A percentile compares a stretch with the other conserved stretches of the same genome.
Conservation (phyloP, 2,888 invertebrate genomes). For the Dyspetes luteomarginatus region DNA sequence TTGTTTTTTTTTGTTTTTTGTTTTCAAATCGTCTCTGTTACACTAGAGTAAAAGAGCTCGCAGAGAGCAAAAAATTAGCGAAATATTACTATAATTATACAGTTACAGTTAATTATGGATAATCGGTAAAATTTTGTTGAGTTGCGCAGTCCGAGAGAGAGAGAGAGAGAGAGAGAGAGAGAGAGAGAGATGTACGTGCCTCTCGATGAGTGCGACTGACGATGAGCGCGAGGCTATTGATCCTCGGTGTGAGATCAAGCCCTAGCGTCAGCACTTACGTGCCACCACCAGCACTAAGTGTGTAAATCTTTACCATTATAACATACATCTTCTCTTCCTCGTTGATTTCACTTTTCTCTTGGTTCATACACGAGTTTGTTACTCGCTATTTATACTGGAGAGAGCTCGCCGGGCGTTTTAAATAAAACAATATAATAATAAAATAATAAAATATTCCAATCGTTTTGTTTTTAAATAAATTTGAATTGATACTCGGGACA, state of each 20-base stretch:
- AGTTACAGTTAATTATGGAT: slow-evolving; percentile 32
- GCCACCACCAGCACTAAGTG: slow-evolving; percentile 8
- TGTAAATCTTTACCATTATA: slow-evolving; percentile 38
- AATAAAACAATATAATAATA: background rate
- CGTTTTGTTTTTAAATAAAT: no score
- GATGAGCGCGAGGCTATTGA: slow-evolving; percentile 11
- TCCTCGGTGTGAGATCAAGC: slow-evolving; percentile 50
- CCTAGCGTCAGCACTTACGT: no score
- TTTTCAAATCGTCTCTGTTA: no score
- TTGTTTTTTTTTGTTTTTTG: no score
- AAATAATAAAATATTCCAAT: background rate
- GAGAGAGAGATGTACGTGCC: background rate
- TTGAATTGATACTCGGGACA: no score
- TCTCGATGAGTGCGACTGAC: background rate
- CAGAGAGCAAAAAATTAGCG: no score
- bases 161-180: background rate
- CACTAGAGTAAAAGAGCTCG: no score
- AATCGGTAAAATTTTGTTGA: slow-evolving; percentile 11
- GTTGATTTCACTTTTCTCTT: slow-evolving; percentile 66
- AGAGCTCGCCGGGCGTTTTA: background rate
- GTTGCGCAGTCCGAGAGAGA: slow-evolving; percentile 53
- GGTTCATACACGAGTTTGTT: slow-evolving; percentile 27
- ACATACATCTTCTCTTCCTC: slow-evolving; percentile 61
- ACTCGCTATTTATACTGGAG: background rate
- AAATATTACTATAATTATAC: no score